Evolutionary conservation across 1,140 invertebrate species (phyloP).

Genomic region (Trichonephila clavipes): DNA sequence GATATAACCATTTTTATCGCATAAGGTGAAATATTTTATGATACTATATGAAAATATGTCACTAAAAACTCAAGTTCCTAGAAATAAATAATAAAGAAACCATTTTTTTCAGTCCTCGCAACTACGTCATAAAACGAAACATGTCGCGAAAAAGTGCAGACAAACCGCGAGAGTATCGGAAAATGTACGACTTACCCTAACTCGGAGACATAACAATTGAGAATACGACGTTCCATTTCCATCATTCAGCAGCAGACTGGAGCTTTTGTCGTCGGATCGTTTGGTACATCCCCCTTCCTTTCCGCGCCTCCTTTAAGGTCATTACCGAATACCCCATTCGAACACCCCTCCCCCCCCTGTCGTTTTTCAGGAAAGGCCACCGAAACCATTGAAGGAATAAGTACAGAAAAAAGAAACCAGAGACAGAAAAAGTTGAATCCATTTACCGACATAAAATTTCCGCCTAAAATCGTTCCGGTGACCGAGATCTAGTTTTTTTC

Average conservation of each 20-base stretch:
- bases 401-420: not conserved
- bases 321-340: not conserved
- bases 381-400: not conserved
- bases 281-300: not conserved
- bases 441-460: constrained; percentile 22
- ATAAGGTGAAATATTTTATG: too few relatives aligned
- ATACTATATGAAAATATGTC: too few relatives aligned
- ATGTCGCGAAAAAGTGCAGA: too few relatives aligned
- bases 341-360: not conserved
- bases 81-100: too few relatives aligned
- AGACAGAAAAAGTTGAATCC: constrained; percentile 1
- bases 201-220: not conserved
- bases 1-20: too few relatives aligned
- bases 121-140: too few relatives aligned
- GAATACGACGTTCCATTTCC: not conserved
- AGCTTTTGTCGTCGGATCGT: constrained; percentile 22
- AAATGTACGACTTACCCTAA: not conserved
- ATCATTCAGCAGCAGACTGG: not conserved
- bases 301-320: not conserved
- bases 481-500: constrained; percentile 13
- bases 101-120: too few relatives aligned
- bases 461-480: not conserved
- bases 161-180: too few relatives aligned
- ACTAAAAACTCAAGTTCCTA: too few relatives aligned
- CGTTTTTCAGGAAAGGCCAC: too few relatives aligned